Base-by-base conservation (phyloP, 1,140 invertebrate species). In the Lepidurus packardi region DNA sequence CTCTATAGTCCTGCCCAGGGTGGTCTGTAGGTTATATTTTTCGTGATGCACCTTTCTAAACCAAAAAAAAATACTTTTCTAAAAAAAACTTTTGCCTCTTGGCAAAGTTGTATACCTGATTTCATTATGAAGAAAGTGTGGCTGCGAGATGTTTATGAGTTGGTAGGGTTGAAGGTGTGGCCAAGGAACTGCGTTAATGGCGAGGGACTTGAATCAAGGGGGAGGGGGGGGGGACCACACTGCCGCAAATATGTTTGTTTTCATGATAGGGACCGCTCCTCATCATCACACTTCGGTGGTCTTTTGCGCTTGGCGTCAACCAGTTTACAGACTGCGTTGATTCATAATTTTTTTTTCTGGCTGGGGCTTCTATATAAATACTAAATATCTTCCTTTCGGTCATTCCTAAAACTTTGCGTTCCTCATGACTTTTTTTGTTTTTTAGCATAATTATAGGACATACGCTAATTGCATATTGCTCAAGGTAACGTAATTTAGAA, bases 181-280 rank as follows among this genome's bases (percentile, higher is more conserved):
- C 53, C 21, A 65, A 16, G 53, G 21, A 65, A 65, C 53, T 65
- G 7, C 16, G 53, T 65, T 65, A 65, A 65, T n/a, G 21, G 53
- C 53, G 53, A 65, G 53, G 34, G 13, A 65, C 9, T 65, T 65
- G 53, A 65, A 65, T 65, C 53, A 65, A 21, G 16, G 53, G 53
- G 21, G 21, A 21, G 21, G 53, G 16, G 47, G n/a, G n/a, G 53
- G 21, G 21, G 53, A 65, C 53, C 53, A 65, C 53, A 65, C 53
- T 65, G 53, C 53, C 53, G 53, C 53, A 65, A 65, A 65, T 65
- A 65, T 65, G 53, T 65, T 65, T 65, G 53, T 65, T 65, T 65
- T 65, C 53, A 65, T 65, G 53, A 65, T 65, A 65, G 53, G 16
- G 53, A 21, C 53, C 53, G 53, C 53, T 65, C 53, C 53, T 65